These are phyloP conservation scores for Manduca sexta DNA, from an alignment of 1,140 invertebrate species.

Conservation along the genomic window DNA sequence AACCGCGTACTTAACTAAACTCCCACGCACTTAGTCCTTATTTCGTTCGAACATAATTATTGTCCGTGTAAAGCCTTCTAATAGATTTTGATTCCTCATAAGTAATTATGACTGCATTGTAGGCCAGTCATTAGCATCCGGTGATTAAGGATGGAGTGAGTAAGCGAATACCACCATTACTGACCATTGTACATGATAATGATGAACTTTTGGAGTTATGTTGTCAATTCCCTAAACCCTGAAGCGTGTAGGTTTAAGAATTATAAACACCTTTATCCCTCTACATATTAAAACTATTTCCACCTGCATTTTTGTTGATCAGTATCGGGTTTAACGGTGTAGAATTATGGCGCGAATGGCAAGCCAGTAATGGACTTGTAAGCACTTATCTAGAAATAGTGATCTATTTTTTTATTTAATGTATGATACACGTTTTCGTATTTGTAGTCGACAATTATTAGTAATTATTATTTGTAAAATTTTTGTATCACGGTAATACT, in stretches of 20 bases:
- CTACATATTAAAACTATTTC: neutral
- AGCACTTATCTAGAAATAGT: too few species aligned
- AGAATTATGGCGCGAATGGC: too few species aligned
- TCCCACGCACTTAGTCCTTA: neutral
- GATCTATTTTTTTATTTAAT: too few species aligned
- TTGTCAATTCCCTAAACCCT: neutral
- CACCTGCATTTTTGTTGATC: neutral
- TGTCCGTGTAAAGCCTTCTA: neutral
- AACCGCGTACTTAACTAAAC: too few species aligned
- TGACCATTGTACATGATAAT: conserved; percentile 10
- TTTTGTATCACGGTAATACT: too few species aligned
- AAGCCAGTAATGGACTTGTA: too few species aligned
- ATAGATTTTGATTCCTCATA: conserved; percentile 4
- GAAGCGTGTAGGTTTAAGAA: neutral
- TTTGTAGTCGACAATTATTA: too few species aligned
- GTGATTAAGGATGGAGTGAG: conserved; percentile 17
- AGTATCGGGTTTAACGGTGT: too few species aligned
- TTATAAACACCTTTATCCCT: neutral
- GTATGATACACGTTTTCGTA: too few species aligned
- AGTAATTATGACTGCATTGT: conserved; percentile 3
- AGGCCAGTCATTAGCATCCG: conserved; percentile 15
- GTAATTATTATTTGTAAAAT: too few species aligned
- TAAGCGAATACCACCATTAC: conserved; percentile 17
- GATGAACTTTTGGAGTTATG: neutral
- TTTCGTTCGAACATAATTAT: neutral